phyloP scores from a whole-genome alignment of 2,113 vertebrate genomes.

The Gymnarchus niloticus region DNA sequence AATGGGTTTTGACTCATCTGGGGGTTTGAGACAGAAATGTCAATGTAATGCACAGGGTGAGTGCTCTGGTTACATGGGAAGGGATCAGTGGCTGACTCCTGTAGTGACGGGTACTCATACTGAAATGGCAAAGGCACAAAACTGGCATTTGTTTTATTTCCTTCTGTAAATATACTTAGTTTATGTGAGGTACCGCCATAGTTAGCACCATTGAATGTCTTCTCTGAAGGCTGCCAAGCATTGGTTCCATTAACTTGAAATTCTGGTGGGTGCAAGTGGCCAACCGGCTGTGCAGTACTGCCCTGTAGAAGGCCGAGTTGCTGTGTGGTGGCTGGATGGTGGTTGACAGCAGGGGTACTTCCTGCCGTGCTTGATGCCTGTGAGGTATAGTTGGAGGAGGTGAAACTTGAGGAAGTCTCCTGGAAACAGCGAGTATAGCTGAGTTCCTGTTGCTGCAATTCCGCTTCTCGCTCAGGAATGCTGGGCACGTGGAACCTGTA shows the following conservation, averaged over 20 bases:
- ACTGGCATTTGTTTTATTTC: conserved; percentile 53
- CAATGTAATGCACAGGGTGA: conserved; percentile 63
- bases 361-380: conserved; percentile 57
- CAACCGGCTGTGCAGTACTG: conserved; percentile 51
- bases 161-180: conserved; percentile 64
- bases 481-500: conserved; percentile 73
- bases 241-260: conserved; percentile 67
- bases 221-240: conserved; percentile 76
- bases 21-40: conserved; percentile 51
- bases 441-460: conserved; percentile 71
- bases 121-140: conserved; percentile 65
- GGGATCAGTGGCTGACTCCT: conserved; percentile 60
- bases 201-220: conserved; percentile 74
- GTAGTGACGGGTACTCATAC: conserved; percentile 72
- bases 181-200: conserved; percentile 68
- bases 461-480: conserved; percentile 66
- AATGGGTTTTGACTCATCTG: conserved; percentile 65
- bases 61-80: conserved; percentile 56
- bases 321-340: conserved; percentile 55
- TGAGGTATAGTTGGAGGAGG: conserved; percentile 84
- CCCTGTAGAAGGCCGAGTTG: conserved; percentile 56
- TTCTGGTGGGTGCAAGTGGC: conserved; percentile 71
- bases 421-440: conserved; percentile 71
- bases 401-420: conserved; percentile 67
- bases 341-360: conserved; percentile 52